Base-by-base conservation (phyloP, 2,797 vertebrate genomes). In the Enteromius unitaeniatus region DNA sequence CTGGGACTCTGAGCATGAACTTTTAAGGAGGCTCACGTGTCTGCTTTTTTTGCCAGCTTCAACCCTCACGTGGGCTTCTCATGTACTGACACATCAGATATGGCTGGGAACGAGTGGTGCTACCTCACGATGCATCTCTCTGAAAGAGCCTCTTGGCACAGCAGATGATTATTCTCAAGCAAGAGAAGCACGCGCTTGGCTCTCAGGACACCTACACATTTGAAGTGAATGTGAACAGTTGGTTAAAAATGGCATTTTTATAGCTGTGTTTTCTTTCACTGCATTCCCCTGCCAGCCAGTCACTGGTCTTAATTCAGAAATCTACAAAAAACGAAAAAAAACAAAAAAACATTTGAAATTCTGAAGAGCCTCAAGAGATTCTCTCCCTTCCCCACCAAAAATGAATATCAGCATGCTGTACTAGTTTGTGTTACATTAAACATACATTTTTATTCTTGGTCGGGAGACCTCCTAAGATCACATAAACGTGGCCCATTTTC, bases 151-250 rank as follows among this genome's bases (percentile, higher is more conserved):
- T 74, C 26, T 72, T 78, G 81, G 80, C 75, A 82, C 34, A 73
- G 84, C 47, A 82, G 84, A 78, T 77, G 42, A 70, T 70, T 60
- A 79, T 75, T 80, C 53, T 31, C 70, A 83, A 84, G 37, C 69
- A 65, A 70, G 68, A 70, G 75, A 79, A 85, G 64, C 84, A 65
- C 58, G 64, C 64, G 45, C 51, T 87, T 62, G 21, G 82, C 74
- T 88, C 75, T 79, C 34, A 77, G 70, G 77, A 87, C 86, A 83
- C 86, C 84, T 86, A 89, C 86, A 77, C 81, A 74, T 82, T 81
- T 15, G 37, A 42, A 62, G 23, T 65, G 53, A 79, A 77, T 77
- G 80, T 65, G 62, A 65, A 81, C 53, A 72, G 74, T 60, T 53
- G 74, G 78, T 26, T 87, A 79, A 82, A 84, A 76, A 88, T 53